These are phyloP conservation scores for Marronus borbonicus DNA, from an alignment of 2,888 invertebrate genomes.

Conservation along the genomic window DNA sequence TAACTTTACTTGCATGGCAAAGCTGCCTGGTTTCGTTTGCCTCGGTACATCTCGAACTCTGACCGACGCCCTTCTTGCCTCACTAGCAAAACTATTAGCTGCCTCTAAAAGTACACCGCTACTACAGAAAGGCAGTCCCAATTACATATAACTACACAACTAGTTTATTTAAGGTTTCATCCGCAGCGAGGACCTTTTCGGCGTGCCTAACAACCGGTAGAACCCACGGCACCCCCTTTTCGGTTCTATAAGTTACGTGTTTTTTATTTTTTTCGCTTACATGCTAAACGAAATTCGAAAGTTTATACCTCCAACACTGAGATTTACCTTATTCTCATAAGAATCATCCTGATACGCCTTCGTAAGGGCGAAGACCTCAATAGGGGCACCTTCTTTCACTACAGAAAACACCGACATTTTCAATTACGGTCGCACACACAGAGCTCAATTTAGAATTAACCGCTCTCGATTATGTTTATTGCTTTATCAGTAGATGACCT, in stretches of 20 bases:
- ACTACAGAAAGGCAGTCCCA: no score
- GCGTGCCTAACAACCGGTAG: slow-evolving; percentile 94
- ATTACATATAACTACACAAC: no score
- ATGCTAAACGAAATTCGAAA: not conserved
- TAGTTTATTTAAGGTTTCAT: slow-evolving; percentile 86
- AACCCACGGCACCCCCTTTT: slow-evolving; percentile 97
- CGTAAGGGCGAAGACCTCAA: slow-evolving; percentile 94
- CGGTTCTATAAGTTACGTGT: slow-evolving; percentile 89
- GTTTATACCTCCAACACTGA: slow-evolving; percentile 90
- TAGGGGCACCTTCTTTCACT: slow-evolving; percentile 87
- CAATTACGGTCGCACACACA: not conserved
- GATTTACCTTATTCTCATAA: slow-evolving; percentile 88
- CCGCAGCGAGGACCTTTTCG: slow-evolving; percentile 87
- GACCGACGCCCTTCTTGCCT: no score
- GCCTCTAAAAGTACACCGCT: no score
- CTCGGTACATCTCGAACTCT: no score
- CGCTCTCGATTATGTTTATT: not conserved
- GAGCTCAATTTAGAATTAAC: not conserved
- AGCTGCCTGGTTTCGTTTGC: no score
- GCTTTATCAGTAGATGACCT: slow-evolving; percentile 14
- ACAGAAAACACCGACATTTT: slow-evolving; percentile 72
- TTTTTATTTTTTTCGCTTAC: slow-evolving; percentile 25
- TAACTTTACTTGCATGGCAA: no score
- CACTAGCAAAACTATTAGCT: no score
- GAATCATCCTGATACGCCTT: slow-evolving; percentile 84